A percentile compares a stretch with the other conserved stretches of the same genome.
Conservation (phyloP, 2,888 invertebrate species). For the Emmelina monodactyla region DNA sequence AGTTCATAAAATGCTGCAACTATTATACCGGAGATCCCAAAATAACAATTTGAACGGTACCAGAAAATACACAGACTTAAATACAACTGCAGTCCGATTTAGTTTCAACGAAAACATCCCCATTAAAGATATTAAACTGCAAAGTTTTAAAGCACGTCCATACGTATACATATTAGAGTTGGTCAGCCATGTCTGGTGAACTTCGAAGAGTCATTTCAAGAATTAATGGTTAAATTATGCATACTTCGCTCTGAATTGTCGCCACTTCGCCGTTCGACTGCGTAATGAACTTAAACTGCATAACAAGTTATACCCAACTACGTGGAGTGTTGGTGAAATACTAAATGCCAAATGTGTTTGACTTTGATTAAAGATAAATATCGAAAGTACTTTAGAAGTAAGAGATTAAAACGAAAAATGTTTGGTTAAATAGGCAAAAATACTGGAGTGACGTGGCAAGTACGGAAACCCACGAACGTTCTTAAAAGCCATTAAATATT, state of each 20-base stretch:
- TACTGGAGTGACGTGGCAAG: no score
- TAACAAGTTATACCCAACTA: slow-evolving; percentile 29
- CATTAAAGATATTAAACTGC: slow-evolving; percentile 2
- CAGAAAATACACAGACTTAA: no score
- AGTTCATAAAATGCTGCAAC: no score
- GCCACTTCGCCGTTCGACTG: slow-evolving; percentile 41
- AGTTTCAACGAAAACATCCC: neutral
- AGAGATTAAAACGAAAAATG: no score
- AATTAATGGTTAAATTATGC: slow-evolving; percentile 62
- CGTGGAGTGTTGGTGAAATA: slow-evolving; percentile 31
- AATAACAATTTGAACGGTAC: no score
- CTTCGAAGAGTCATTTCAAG: slow-evolving; percentile 54
- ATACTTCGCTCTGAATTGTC: slow-evolving; percentile 55
- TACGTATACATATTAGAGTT: slow-evolving; percentile 37
- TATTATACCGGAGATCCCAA: no score
- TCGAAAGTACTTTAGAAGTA: no score
- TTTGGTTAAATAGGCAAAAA: no score
- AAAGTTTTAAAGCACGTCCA: slow-evolving; percentile 30
- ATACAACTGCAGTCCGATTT: no score
- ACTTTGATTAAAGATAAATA: no score
- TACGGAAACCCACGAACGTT: slow-evolving; percentile 15
- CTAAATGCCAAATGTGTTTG: no score
- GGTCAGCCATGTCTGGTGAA: slow-evolving; percentile 46
- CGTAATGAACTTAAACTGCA: slow-evolving; percentile 44
- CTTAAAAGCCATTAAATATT: slow-evolving; percentile 26